Evolutionary conservation across 2,888 invertebrate genomes (phyloP), one percentile per base, ranked within the genome.

Genomic region (Hoplodrina blanda): DNA sequence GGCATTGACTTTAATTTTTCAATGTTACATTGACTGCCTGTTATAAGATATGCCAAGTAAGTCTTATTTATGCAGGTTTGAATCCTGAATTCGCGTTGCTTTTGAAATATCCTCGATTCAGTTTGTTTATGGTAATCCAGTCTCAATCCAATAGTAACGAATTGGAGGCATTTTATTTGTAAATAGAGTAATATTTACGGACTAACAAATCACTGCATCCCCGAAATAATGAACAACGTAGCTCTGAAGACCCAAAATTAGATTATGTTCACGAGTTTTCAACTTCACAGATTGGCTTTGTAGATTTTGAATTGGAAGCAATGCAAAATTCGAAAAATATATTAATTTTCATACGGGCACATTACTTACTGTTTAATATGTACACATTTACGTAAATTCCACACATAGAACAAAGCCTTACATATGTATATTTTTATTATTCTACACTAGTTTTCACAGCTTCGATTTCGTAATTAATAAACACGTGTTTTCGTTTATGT

Each of bases 401-500:
- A 73, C 65, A 78, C 78, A 62, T 33, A 60, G n/a, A 62, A 10
- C 30, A 59, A 64, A 62, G 10, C 3, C 44, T 69, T 54, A 70
- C 37, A 62, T 64, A 53, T 10, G 2, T 49, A 57, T 20, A 53
- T 62, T 59, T 56, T 44, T n/a, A 37, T 69, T 70, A 70, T 73
- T 65, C 74, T 57, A 73, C 81, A 77, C 73, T 69, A 69, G 54
- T 76, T 76, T 75, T 69, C 83, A 82, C 78, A 69, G 76, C 50
- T 69, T 75, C 61, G 67, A 70, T 71, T 77, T 80, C 82, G 84
- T 86, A 81, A 83, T 77, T 65, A 70, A 86, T 65, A 70, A 86
- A 67, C 87, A 86, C 89, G 88, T 87, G 87, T 81, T 63, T 74
- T 71, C 64, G 61, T 78, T 81, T 69, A 61, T 67, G 41, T 49